A percentile compares a stretch with the other conserved stretches of the same genome.
Evolutionary conservation across 1,140 invertebrate species (phyloP).

Genomic region (Diachasma alloeum): DNA sequence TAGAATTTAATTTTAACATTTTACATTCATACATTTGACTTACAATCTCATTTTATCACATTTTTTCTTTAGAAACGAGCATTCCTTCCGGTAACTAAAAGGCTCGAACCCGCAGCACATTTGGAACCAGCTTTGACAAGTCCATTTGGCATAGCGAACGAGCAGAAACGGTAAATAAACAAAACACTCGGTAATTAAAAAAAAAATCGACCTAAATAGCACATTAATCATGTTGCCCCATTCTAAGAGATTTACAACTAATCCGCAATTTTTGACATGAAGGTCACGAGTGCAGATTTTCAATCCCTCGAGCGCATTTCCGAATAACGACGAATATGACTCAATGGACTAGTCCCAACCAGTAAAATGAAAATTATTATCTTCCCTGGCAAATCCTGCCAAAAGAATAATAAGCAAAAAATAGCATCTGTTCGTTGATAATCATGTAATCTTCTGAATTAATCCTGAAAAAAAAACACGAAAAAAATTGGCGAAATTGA

Average conservation of each 20-base stretch:
- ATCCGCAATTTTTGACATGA: background rate
- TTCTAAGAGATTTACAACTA: background rate
- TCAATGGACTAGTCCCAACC: too few relatives aligned
- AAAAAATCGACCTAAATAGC: too few relatives aligned
- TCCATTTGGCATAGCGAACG: constrained; percentile 40
- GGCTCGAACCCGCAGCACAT: constrained; percentile 38
- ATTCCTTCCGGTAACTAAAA: constrained; percentile 38
- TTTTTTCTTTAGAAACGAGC: constrained; percentile 44
- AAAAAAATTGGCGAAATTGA: background rate
- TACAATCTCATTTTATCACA: background rate
- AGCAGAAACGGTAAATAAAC: constrained; percentile 46
- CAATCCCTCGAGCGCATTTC: background rate
- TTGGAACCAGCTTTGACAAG: constrained; percentile 42
- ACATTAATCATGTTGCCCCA: background rate
- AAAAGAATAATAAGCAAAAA: background rate
- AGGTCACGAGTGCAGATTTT: background rate
- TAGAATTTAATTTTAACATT: too few relatives aligned
- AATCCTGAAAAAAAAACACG: background rate
- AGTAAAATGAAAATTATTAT: too few relatives aligned
- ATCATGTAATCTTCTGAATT: background rate
- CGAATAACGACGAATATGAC: background rate
- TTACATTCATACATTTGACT: too few relatives aligned
- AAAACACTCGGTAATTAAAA: background rate
- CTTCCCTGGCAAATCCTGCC: background rate
- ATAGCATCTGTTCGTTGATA: background rate